Evolutionary conservation across 2,797 vertebrate genomes (phyloP).

Genomic region (Harpagifer antarcticus): DNA sequence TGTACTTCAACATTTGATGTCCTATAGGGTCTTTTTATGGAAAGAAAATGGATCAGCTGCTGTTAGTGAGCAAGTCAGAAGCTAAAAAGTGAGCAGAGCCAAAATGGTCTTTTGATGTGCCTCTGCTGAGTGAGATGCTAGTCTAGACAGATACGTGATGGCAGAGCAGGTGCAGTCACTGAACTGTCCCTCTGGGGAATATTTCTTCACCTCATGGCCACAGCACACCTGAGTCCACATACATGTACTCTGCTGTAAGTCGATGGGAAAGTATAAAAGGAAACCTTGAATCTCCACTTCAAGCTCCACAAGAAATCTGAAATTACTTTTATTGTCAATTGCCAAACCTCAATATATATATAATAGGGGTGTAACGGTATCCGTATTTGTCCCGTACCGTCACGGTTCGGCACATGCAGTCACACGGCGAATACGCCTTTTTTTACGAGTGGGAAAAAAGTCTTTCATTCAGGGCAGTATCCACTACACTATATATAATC

Average conservation of each 20-base stretch:
- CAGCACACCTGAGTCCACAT: constrained; percentile 5
- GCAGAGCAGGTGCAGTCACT: neutral
- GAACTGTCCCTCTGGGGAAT: neutral
- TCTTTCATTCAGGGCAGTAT: no score
- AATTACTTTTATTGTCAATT: constrained; percentile 9
- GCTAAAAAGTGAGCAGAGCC: no score
- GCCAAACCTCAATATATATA: constrained; percentile 4
- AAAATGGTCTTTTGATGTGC: neutral
- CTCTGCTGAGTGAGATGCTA: constrained; percentile 5
- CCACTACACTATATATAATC: no score
- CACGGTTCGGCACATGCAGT: no score
- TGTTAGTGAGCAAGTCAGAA: neutral
- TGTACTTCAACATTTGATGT: no score
- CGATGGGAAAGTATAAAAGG: neutral
- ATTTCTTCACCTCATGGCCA: neutral
- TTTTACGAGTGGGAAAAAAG: no score
- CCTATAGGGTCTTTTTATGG: no score
- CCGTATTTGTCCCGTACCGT: no score
- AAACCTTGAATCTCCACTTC: neutral
- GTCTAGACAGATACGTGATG: neutral
- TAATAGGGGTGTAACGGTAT: no score
- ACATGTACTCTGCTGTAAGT: neutral
- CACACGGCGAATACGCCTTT: no score
- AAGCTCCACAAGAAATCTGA: neutral
- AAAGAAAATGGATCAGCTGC: neutral